These are phyloP conservation scores for Drosophila bocki DNA, from an alignment of 1,140 invertebrate species.

Conservation along the genomic window DNA sequence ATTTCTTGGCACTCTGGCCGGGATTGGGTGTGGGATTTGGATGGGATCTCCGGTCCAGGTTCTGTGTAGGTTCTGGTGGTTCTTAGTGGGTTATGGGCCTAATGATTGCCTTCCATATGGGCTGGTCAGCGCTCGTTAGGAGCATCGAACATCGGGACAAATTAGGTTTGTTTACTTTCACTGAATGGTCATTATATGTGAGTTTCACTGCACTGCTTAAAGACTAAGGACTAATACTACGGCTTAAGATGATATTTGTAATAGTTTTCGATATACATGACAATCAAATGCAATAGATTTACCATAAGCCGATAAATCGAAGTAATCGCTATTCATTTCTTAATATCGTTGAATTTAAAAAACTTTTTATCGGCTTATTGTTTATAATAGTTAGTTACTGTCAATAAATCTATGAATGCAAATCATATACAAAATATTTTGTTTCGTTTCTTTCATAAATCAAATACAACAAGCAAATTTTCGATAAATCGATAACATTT, in stretches of 20 bases:
- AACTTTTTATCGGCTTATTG: constrained; percentile 25
- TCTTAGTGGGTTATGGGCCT: constrained; percentile 50
- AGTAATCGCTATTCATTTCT: background rate
- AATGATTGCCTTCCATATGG: constrained; percentile 61
- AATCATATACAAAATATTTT: constrained; percentile 40
- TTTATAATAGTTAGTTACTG: constrained; percentile 23
- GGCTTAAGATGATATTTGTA: constrained; percentile 35
- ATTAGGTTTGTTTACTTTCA: constrained; percentile 34
- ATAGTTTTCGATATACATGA: constrained; percentile 11
- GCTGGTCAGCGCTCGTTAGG: constrained; percentile 48
- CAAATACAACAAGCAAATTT: constrained; percentile 33
- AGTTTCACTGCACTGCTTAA: constrained; percentile 61
- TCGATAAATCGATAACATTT: constrained; percentile 45
- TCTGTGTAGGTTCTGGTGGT: constrained; percentile 1
- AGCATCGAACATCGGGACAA: constrained; percentile 15
- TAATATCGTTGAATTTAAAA: background rate
- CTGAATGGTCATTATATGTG: constrained; percentile 42
- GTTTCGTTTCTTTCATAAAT: constrained; percentile 16
- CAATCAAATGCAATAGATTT: constrained; percentile 30
- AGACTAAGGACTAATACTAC: constrained; percentile 29
- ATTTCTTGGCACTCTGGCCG: constrained; percentile 57
- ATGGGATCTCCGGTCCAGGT: constrained; percentile 5
- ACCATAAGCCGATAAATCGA: constrained; percentile 65
- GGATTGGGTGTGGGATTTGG: constrained; percentile 31
- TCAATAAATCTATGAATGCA: constrained; percentile 19